Evolutionary conservation across 2,797 vertebrate species (phyloP), one percentile per base, ranked within the genome.

Genomic region (Mus minutoides): DNA sequence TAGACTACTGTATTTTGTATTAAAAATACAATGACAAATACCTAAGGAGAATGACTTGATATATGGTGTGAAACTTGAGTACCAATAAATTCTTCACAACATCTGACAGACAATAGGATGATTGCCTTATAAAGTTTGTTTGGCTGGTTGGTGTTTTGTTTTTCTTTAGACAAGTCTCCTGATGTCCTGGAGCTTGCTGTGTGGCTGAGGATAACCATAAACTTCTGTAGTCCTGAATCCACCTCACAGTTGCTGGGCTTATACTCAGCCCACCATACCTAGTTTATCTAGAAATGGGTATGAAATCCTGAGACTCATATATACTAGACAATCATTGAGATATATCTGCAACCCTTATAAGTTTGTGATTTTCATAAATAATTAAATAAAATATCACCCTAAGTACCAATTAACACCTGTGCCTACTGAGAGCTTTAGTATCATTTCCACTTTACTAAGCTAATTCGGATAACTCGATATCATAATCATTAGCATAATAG

Each of bases 351-450:
- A 34, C 40, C 43, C 14, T 62, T 13, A 10, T 77, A 77, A 22
- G 12, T 77, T 49, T 88, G 71, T 85, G 52, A 80, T 86, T 71
- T 94, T 89, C 71, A 89, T 76, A 96, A 94, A 76, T 49, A 87
- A 87, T 80, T 29, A 92, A 95, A 90, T n/a, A 93, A 95, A 90
- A 43, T 71, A 69, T 14, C 26, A 43, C 34, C 69, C 64, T 43
- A 40, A 60, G 62, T 92, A 73, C 12, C 34, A 94, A 67, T 87
- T 96, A 93, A 46, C 82, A 93, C 40, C 64, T 85, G 21, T 16
- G 2, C 69, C 46, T 58, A 37, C 60, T 94, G 43, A 94, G 67
- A 54, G n/a, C 22, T 88, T 84, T 34, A 29, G 84, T 54, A 19
- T 54, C 62, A 88, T 85, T 64, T 77, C 60, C 17, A 88, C 31